Base-by-base conservation (phyloP, 2,797 vertebrate genomes). In the Aphelocoma californica region DNA sequence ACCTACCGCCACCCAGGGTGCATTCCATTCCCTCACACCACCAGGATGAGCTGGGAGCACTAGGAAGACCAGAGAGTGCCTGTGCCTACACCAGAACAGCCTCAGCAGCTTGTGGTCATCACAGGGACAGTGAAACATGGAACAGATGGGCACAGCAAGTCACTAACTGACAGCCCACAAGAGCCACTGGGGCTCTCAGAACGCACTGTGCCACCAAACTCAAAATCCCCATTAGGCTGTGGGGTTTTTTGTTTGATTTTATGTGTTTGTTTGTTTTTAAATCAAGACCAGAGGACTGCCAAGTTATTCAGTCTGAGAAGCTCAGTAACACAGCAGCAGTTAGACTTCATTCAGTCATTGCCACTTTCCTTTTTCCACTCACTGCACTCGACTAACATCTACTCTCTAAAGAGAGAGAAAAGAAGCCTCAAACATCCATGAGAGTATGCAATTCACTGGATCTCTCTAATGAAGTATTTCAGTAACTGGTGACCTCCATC, bases 1-100 rank as follows among this genome's bases (percentile, higher is more conserved):
- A 20, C 7, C 19, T 6, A 13, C 3, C 7, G 8, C 12, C 2
- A 34, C 3, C 7, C 9, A 36, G 6, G 14, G 20, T 74, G 34
- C 38, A 69, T 10, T 34, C 56, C 12, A 38, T 31, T 78, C n/a
- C 38, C 81, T 44, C 40, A 64, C 23, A 34, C 7, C 32, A 81
- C 40, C 48, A 79, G 47, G 32, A 74, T 7, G 31, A 79, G 14
- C 18, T 51, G 45, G 32, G 14, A 86, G 24, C 51, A 48, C n/a
- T 10, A 25, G 50, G 50, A 19, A 75, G 47, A 60, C 28, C 25
- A 17, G 5, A 40, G 28, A 90, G n/a, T 24, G 36, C 26, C 67
- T 14, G 21, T 40, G n/a, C 32, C n/a, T 28, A 60, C 7, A 69
- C 14, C 26, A 71, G 10, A 71, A 64, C 28, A 69, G 51, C n/a